These are phyloP conservation scores for Agapornis canus DNA, from an alignment of 2,797 vertebrate species.

Conservation along the genomic window DNA sequence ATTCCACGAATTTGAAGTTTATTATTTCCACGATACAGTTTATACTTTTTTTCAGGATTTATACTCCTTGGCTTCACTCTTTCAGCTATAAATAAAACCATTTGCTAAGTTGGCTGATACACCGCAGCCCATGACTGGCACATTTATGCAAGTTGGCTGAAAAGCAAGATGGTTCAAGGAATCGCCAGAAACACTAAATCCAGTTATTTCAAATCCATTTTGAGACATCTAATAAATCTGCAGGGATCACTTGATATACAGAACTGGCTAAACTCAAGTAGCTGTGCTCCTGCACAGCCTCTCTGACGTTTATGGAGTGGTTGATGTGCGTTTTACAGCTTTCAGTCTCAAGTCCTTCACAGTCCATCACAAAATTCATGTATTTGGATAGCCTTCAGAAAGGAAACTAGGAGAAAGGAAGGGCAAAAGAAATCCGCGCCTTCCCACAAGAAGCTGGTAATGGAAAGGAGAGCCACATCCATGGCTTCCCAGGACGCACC, in stretches of 20 bases:
- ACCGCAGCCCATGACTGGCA: slow-evolving; percentile 68
- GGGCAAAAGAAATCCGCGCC: background rate
- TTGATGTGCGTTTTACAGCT: slow-evolving; percentile 23
- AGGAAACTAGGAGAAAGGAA: background rate
- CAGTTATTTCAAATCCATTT: slow-evolving; percentile 63
- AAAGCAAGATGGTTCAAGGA: slow-evolving; percentile 62
- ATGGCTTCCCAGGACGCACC: background rate
- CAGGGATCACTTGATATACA: slow-evolving; percentile 43
- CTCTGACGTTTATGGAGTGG: background rate
- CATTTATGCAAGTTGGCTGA: slow-evolving; percentile 69
- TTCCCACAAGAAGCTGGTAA: background rate
- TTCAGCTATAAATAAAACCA: slow-evolving; percentile 73
- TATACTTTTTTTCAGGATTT: slow-evolving; percentile 72
- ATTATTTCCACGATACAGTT: slow-evolving; percentile 71
- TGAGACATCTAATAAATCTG: slow-evolving; percentile 62
- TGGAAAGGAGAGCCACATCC: background rate
- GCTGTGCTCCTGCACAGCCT: slow-evolving; percentile 1
- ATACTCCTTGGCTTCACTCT: slow-evolving; percentile 67
- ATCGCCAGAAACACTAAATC: slow-evolving; percentile 69
- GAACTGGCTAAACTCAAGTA: slow-evolving; percentile 49
- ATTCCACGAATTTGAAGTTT: slow-evolving; percentile 73
- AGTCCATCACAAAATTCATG: background rate
- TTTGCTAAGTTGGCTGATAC: slow-evolving; percentile 69
- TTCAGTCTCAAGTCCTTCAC: slow-evolving; percentile 30
- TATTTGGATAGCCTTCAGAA: background rate